Base-by-base conservation (phyloP, 2,113 vertebrate genomes). In the Hippocampus abdominalis region DNA sequence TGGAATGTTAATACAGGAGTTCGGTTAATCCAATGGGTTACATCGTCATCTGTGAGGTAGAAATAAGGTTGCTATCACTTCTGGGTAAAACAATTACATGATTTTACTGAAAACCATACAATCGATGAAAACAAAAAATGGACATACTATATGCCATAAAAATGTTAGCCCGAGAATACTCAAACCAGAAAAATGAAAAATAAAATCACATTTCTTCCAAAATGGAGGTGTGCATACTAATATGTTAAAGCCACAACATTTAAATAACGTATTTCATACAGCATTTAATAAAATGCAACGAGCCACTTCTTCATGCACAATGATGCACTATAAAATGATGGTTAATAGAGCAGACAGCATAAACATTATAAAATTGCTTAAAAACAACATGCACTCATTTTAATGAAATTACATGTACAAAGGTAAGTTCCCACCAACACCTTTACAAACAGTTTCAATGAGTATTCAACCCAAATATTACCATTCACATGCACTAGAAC, bases 231-330 rank as follows among this genome's bases (percentile, higher is more conserved):
- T 88, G 94, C 84, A 78, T 75, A 87, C 87, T 91, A 87, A 91
- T 89, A 87, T 79, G 84, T 86, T 91, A 93, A 86, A 95, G 93
- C 93, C 87, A 96, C 94, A 92, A 95, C 90, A 92, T 90, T 89
- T 85, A 90, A 94, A 81, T 90, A 85, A 90, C 94, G 90, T 89
- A 87, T 91, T 91, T 72, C 32, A 78, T 90, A 94, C 81, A 92
- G 94, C 93, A 95, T 96, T 96, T 95, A 90, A 94, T 95, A 93
- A 95, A 95, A 95, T 94, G 93, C 93, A 93, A 81, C 88, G 93
- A 94, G 92, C 94, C 92, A 94, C 87, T 86, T 84, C 82, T 84
- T 82, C 96, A 97, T 98, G 95, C 97, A 96, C 90, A 89, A 93
- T 92, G 89, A 92, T 93, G 93, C 93, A 92, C 90, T 94, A 94